Evolutionary conservation across 2,888 invertebrate species (phyloP), one percentile per base, ranked within the genome.

Genomic region (Drosophila hamatofila): DNA sequence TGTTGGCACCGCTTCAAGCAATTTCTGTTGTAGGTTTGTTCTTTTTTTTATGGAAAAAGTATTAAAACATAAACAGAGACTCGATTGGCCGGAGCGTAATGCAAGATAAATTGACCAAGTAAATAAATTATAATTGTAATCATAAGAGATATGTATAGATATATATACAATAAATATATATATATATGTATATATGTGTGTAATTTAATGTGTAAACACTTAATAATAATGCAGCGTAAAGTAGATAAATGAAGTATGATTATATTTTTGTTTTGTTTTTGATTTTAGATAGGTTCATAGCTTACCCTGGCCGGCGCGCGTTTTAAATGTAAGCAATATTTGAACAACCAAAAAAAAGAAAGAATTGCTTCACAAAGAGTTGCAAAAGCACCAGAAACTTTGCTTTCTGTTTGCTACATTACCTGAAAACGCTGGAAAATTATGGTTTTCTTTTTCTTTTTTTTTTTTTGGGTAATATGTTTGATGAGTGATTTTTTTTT

Each of bases 341-440:
- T 39, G 0, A 18, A 33, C 16, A 30, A 27, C 9, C 12, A 14
- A 14, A 14, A 46, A 41, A 48, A 44, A 41, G 71, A 57, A 54
- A 54, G n/a, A 54, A 56, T 68, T 55, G 52, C 64, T 62, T 60
- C 21, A 46, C 55, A 55, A 18, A 52, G 30, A 62, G 59, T 30
- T 30, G 30, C 35, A 35, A 35, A 14, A 35, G 35, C 35, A 62
- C 75, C 76, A 56, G 14, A 14, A 30, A 56, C 62, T 67, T 72
- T 33, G 67, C 69, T 44, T 57, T 59, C 42, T 52, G 23, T 62
- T 60, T 16, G 61, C 35, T 67, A 83, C 87, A 71, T 83, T 87
- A 81, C 86, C 88, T 81, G 83, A 67, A 68, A 69, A 69, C 44
- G 67, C 88, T 88, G 88, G 67, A 87, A 87, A 71, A 61, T 73